Evolutionary conservation across 1,140 invertebrate species (phyloP), one percentile per base, ranked within the genome.

Genomic region (Steinernema khuongi): DNA sequence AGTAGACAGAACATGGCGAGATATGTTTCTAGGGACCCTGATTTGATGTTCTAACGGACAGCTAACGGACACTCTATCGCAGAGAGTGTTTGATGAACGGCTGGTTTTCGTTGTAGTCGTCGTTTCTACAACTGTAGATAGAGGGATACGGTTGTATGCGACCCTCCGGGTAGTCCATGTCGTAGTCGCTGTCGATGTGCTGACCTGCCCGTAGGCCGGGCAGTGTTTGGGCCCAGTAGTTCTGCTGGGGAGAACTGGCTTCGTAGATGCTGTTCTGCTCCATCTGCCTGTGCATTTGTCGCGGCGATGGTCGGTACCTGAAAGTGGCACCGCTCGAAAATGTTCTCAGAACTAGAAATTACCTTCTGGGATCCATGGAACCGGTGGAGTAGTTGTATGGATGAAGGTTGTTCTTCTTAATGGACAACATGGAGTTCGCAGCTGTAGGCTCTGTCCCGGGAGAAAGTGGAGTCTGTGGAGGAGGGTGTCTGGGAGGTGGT

Each of bases 111-210:
- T 60, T 60, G 19, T 60, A 60, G 11, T 60, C 50, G 4, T 60
- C 50, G 50, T 60, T 60, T 26, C 50, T 11, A 22, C 50, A 60
- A 22, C 50, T 60, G 50, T 60, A 60, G 4, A 60, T 60, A 4
- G 50, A 60, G 4, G 50, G 50, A 22, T 60, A 60, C 50, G 50
- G 50, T 26, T 60, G 50, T 11, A 41, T 41, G 11, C 50, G 50
- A 26, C 50, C 50, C 4, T 60, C 50, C 19, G 50, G 50, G 50
- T 60, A 60, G 50, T 60, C 50, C 11, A 60, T 26, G 26, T 60
- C 50, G 50, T 60, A 60, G 19, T 60, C 50, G 50, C 50, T 60
- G 50, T 60, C 50, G 19, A 60, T 60, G 50, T 60, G 50, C 50
- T 17, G 11, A 11, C 50, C 50, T n/a, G 50, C 14, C 19, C 50